Evolutionary conservation across 1,140 invertebrate species (phyloP), one percentile per base, ranked within the genome.

Genomic region (Acarapis woodi): DNA sequence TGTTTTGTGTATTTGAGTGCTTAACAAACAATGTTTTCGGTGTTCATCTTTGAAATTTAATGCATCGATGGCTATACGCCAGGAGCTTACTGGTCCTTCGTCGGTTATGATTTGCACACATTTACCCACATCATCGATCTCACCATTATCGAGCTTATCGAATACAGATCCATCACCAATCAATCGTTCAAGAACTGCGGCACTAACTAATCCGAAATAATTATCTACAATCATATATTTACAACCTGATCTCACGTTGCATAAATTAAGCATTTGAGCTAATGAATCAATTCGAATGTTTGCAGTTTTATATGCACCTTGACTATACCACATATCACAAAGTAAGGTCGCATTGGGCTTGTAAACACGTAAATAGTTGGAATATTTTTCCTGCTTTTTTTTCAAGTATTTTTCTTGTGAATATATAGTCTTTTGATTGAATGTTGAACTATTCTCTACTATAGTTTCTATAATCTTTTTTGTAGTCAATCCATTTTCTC

Each of bases 151-250:
- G 25, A 28, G 25, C 25, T 28, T 9, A 14, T 28, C 14, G 2
- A 31, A 20, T 12, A 62, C 53, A 1, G 55, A 52, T 1, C 75
- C 73, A 16, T 73, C 63, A 31, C 62, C 61, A 49, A 71, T 69
- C 3, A 58, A 36, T 34, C 61, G 49, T 40, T 64, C 58, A 16
- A 90, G 52, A 44, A 90, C 61, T 28, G 75, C 66, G 0, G 82
- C 77, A 21, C 73, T 64, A 12, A 82, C 50, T 22, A 94, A 55
- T 1, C 82, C 83, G 48, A 67, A 66, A 15, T 74, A 74, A 44
- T 71, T 77, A 47, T 93, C 83, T 51, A 85, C 80, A 0, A 93
- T 53, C 33, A 85, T 54, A 53, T 76, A 76, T 32, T 64, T 68
- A 2, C 75, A 73, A 45, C 70, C 64, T 3, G 66, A 64, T 47